These are phyloP conservation scores for Allolobophora icterica DNA, from an alignment of 2,888 invertebrate genomes.

Conservation along the genomic window DNA sequence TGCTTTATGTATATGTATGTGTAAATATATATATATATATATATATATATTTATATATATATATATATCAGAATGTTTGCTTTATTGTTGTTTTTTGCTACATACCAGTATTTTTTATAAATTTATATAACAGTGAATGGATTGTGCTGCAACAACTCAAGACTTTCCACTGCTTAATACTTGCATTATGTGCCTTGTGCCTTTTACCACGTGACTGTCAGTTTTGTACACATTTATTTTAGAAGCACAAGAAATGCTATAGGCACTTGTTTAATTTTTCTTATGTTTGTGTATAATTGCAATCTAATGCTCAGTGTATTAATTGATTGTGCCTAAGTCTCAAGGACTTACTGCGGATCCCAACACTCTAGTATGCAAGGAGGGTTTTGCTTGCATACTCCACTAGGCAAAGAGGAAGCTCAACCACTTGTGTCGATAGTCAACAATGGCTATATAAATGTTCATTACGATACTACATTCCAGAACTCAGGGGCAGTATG, in stretches of 20 bases:
- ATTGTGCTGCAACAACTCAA: neutral
- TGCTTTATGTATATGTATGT: too few species aligned
- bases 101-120: too few species aligned
- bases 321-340: neutral
- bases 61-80: too few species aligned
- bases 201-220: too few species aligned
- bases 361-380: neutral
- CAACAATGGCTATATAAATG: neutral
- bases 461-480: neutral
- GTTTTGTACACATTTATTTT: neutral
- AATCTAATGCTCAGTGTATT: neutral
- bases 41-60: too few species aligned
- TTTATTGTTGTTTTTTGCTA: too few species aligned
- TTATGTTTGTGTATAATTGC: neutral
- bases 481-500: neutral
- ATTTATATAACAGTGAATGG: neutral
- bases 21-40: too few species aligned
- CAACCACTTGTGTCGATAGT: neutral
- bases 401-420: neutral
- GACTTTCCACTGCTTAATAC: neutral
- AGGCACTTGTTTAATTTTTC: neutral
- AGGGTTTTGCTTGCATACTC: neutral
- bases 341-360: neutral
- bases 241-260: neutral
- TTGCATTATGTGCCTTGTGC: too few species aligned